Evolutionary conservation across 2,113 vertebrate genomes (phyloP).

Genomic region (Puma concolor): DNA sequence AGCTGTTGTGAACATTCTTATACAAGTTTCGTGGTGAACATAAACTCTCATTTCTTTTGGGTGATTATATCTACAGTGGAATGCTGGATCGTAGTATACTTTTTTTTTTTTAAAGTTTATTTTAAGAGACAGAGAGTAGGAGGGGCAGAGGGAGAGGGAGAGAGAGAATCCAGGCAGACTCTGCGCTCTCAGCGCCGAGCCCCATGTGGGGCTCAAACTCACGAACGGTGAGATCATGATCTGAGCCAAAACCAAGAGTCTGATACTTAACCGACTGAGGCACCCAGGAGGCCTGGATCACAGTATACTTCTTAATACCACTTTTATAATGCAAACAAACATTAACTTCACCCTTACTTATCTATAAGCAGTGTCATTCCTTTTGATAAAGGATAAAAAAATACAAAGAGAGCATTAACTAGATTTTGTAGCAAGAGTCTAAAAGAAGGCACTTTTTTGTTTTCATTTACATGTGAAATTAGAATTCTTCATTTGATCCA

Average conservation of each 20-base stretch:
- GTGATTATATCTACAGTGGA: neutral
- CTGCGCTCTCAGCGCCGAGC: too few species aligned
- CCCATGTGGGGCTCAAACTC: too few species aligned
- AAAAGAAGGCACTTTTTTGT: neutral
- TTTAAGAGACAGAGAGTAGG: too few species aligned
- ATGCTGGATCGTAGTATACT: neutral
- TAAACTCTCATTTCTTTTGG: neutral
- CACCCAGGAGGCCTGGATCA: neutral
- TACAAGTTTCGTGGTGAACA: neutral
- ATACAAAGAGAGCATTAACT: neutral
- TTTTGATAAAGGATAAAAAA: constrained; percentile 33
- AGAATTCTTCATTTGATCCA: constrained; percentile 29
- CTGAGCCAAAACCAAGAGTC: too few species aligned
- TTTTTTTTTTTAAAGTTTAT: neutral
- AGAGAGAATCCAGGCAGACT: too few species aligned
- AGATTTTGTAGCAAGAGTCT: neutral
- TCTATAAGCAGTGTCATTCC: neutral
- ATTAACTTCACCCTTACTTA: neutral
- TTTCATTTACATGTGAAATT: constrained; percentile 37
- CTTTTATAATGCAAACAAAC: constrained; percentile 25
- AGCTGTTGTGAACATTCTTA: neutral
- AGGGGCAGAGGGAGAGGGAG: too few species aligned
- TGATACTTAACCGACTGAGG: too few species aligned
- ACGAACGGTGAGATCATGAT: too few species aligned
- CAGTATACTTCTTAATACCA: neutral